phyloP scores from a whole-genome alignment of 2,888 invertebrate genomes.

The Mechanitis mazaeus region DNA sequence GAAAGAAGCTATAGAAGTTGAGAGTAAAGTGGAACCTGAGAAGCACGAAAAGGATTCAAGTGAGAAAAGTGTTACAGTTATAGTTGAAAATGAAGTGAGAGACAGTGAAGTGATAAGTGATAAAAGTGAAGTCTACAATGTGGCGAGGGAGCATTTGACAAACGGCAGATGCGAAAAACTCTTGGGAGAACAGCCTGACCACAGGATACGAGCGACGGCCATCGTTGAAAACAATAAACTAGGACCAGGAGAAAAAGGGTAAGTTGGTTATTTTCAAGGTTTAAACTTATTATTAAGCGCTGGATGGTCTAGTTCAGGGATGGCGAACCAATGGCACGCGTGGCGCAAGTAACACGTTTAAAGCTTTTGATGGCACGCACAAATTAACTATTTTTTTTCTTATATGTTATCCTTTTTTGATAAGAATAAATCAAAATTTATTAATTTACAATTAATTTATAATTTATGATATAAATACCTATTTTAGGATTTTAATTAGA shows the following conservation, averaged over 20 bases:
- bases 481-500: no score
- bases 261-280: slow-evolving; percentile 40
- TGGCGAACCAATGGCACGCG: no score
- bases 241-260: slow-evolving; percentile 77
- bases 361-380: no score
- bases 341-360: no score
- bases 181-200: slow-evolving; percentile 79
- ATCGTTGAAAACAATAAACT: slow-evolving; percentile 78
- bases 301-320: no score
- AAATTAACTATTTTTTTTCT: no score
- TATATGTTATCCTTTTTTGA: no score
- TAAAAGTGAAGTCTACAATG: slow-evolving; percentile 65
- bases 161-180: slow-evolving; percentile 87
- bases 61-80: slow-evolving; percentile 59
- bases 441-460: no score
- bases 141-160: slow-evolving; percentile 61
- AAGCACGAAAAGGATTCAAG: slow-evolving; percentile 65
- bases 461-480: no score
- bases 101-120: slow-evolving; percentile 61
- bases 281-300: no score
- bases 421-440: no score
- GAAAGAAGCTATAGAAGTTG: slow-evolving; percentile 39
- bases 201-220: slow-evolving; percentile 78
- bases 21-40: slow-evolving; percentile 52
- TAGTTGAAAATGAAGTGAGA: slow-evolving; percentile 50